Evolutionary conservation across 2,888 invertebrate species (phyloP).

Genomic region (Ariolimax columbianus): DNA sequence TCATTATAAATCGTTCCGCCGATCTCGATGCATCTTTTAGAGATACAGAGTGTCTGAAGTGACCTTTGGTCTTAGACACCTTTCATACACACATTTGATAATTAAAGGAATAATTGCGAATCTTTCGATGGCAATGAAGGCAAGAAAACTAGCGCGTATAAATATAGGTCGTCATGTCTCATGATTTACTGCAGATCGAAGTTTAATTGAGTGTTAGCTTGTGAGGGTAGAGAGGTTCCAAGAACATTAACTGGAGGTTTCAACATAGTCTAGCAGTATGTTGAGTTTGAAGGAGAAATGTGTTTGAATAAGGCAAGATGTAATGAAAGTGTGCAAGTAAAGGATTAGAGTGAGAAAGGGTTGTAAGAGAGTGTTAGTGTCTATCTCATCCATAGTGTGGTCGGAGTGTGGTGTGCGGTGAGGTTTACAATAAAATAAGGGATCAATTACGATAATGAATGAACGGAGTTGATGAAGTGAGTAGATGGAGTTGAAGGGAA

Average conservation of each 20-base stretch:
- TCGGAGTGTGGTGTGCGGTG: too few species aligned
- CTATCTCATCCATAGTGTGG: too few species aligned
- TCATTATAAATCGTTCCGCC: background rate
- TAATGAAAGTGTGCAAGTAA: too few species aligned
- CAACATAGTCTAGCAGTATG: background rate
- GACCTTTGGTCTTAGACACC: slow-evolving; percentile 22
- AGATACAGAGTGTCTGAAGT: background rate
- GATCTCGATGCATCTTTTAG: background rate
- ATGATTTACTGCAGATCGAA: slow-evolving; percentile 23
- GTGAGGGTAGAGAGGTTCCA: background rate
- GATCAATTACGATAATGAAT: too few species aligned
- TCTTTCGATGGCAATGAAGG: background rate
- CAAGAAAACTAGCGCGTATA: background rate
- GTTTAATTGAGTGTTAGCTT: slow-evolving; percentile 16
- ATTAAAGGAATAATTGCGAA: slow-evolving; percentile 11
- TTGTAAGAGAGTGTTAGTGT: too few species aligned
- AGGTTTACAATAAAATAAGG: too few species aligned
- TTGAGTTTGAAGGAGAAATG: background rate
- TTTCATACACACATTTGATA: background rate
- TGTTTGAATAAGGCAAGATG: background rate
- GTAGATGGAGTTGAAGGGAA: too few species aligned
- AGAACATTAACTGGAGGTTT: background rate
- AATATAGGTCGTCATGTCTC: slow-evolving; percentile 23
- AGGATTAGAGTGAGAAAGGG: too few species aligned
- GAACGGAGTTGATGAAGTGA: too few species aligned